phyloP scores from a whole-genome alignment of 1,140 invertebrate species.

The Lutraria rhynchaena region DNA sequence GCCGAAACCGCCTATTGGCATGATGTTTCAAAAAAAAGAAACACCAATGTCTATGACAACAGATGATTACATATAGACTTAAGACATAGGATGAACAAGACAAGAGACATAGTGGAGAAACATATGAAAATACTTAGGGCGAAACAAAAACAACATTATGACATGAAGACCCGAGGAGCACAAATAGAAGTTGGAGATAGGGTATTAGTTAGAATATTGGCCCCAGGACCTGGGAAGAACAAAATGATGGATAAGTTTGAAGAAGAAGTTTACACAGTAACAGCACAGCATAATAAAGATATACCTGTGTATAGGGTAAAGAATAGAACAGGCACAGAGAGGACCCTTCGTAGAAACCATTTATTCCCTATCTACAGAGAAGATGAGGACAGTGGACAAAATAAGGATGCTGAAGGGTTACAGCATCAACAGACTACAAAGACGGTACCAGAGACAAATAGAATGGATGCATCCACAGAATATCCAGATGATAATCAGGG shows the following conservation, averaged over 20 bases:
- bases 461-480: too few species aligned
- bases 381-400: too few species aligned
- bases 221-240: conserved; percentile 1
- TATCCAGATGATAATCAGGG: background rate
- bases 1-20: background rate
- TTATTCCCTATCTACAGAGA: background rate
- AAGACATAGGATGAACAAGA: conserved; percentile 3
- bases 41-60: background rate
- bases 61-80: conserved; percentile 10
- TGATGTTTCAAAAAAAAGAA: background rate
- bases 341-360: conserved; percentile 11
- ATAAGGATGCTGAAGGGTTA: too few species aligned
- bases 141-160: conserved; percentile 12
- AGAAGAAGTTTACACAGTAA: conserved; percentile 13
- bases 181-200: background rate
- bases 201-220: conserved; percentile 12
- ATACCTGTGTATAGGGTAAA: conserved; percentile 12
- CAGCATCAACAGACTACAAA: too few species aligned
- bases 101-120: background rate
- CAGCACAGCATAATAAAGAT: background rate
- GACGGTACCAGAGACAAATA: too few species aligned
- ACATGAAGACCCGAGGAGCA: background rate
- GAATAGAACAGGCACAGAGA: background rate
- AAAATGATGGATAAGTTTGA: conserved; percentile 18
- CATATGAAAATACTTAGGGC: background rate